A percentile compares a stretch with the other conserved stretches of the same genome.
Evolutionary conservation across 2,888 invertebrate genomes (phyloP).

Genomic region (Vandiemenella viatica): DNA sequence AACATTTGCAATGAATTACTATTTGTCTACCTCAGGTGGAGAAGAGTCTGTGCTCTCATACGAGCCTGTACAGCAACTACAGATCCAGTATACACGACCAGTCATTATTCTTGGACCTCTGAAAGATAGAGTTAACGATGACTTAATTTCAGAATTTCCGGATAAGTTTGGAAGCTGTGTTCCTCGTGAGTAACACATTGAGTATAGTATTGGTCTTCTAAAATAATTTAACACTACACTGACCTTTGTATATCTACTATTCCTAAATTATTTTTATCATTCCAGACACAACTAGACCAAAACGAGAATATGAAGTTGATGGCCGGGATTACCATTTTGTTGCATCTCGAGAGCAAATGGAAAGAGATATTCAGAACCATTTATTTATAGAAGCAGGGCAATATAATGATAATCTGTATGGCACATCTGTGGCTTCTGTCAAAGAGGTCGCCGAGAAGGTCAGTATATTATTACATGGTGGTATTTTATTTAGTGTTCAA

Average conservation of each 20-base stretch:
- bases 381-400: slow-evolving; percentile 99
- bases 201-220: neutral
- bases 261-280: slow-evolving; percentile 5
- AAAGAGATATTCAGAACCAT: slow-evolving; percentile 91
- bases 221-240: neutral
- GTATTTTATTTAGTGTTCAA: too few species aligned
- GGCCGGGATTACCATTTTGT: slow-evolving; percentile 99
- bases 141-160: slow-evolving; percentile 95
- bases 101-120: slow-evolving; percentile 96
- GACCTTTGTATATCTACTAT: neutral
- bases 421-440: slow-evolving; percentile 94
- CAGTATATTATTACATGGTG: slow-evolving; percentile 11
- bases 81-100: slow-evolving; percentile 89
- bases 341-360: slow-evolving; percentile 91
- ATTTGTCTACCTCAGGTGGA: slow-evolving; percentile 43
- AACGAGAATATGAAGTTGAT: slow-evolving; percentile 92
- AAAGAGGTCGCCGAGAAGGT: slow-evolving; percentile 91
- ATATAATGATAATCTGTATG: slow-evolving; percentile 99
- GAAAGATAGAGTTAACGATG: slow-evolving; percentile 98
- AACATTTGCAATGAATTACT: neutral
- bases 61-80: slow-evolving; percentile 91
- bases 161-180: slow-evolving; percentile 99
- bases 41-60: slow-evolving; percentile 85
- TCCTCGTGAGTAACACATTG: slow-evolving; percentile 66
- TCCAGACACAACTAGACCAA: slow-evolving; percentile 87